phyloP scores from a whole-genome alignment of 2,113 vertebrate genomes.

The Oncorhynchus tshawytscha region DNA sequence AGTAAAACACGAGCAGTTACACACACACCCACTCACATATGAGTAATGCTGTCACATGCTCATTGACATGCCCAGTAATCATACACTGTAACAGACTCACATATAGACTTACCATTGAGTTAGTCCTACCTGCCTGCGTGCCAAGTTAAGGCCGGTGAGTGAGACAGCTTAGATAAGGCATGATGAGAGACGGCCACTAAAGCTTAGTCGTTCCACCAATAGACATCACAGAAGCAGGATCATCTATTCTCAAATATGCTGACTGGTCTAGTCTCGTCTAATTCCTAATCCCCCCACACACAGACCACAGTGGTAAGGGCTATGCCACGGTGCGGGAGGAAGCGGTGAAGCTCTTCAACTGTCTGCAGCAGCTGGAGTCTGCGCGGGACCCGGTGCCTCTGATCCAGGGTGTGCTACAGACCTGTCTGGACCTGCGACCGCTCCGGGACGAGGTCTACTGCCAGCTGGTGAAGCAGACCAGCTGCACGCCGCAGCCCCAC shows the following conservation, averaged over 20 bases:
- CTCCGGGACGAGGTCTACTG: conserved; percentile 97
- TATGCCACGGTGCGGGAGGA: conserved; percentile 89
- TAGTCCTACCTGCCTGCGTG: background rate
- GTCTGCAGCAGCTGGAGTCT: conserved; percentile 90
- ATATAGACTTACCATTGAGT: background rate
- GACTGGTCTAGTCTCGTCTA: background rate
- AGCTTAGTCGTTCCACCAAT: too few species aligned
- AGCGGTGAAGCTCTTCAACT: conserved; percentile 92
- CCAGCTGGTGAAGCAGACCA: conserved; percentile 97
- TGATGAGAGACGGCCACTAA: background rate
- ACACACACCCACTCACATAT: conserved; percentile 11
- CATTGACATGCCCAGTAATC: background rate
- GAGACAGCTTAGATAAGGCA: background rate
- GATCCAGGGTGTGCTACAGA: conserved; percentile 96
- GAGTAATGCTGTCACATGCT: conserved; percentile 3
- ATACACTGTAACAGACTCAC: background rate
- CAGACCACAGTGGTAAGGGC: conserved; percentile 77
- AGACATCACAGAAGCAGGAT: background rate
- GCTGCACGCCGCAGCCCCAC: conserved; percentile 73
- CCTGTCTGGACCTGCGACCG: conserved; percentile 90
- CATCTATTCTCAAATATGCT: background rate
- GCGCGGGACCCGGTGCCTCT: conserved; percentile 84
- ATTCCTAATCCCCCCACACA: background rate
- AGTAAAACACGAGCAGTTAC: background rate
- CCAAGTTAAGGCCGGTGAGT: background rate